Evolutionary conservation across 2,113 vertebrate genomes (phyloP), one percentile per base, ranked within the genome.

Genomic region (Odocoileus hemionus): DNA sequence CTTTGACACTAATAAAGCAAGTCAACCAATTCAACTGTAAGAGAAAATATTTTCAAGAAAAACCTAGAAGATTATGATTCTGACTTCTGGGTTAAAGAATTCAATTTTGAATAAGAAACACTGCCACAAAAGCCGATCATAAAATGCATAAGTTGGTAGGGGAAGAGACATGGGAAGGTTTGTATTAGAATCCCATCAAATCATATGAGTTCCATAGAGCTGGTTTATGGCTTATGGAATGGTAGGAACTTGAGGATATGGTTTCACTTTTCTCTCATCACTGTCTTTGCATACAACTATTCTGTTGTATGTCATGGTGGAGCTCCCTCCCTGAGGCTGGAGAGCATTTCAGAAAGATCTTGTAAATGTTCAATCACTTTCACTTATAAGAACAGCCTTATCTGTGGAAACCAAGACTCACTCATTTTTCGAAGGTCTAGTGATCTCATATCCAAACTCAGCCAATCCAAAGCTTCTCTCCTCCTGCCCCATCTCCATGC

Each of bases 1-100:
- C 86, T 97, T 93, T 94, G 89, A 82, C 54, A 93, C 47, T 52
- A 84, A 91, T 74, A 78, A 93, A 94, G 26, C 33, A 93, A 74
- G 76, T 91, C 7, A 94, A 94, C 54, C 80, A 91, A 86, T 88
- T 95, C 67, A 93, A 94, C 3, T 67, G 4, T 67, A 92, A 96
- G 86, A 91, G 60, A 89, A 95, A 94, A 84, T 26, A 82, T 55
- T 95, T 95, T 93, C 52, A 90, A 93, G 64, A 47, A 26, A 91
- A 93, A 28, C 52, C 36, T 39, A 64, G 57, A 86, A 58, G 61
- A 36, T 55, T 21, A 57, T 36, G 54, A 43, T 83, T 90, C 92
- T 95, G 13, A 92, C 58, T 94, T 87, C 54, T 50, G 52, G 58
- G 76, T 39, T 61, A 17, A 74, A 79, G 58, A 92, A 54, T 94